Evolutionary conservation across 2,888 invertebrate genomes (phyloP).

Genomic region (Aphrophora alni): DNA sequence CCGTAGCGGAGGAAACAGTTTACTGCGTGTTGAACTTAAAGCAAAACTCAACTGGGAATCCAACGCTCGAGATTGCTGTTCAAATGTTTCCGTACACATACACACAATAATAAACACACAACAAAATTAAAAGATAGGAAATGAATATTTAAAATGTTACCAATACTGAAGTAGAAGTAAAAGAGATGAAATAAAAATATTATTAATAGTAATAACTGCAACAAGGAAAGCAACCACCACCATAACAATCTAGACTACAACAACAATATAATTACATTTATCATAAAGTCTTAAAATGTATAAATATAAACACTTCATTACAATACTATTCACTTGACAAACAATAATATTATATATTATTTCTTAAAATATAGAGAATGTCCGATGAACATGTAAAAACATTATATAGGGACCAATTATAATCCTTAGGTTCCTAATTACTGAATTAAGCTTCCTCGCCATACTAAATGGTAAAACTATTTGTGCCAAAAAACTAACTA

Average conservation of each 20-base stretch:
- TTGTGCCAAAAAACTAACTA: too few species aligned
- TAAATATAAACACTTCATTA: too few species aligned
- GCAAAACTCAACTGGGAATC: constrained; percentile 69
- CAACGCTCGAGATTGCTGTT: constrained; percentile 75
- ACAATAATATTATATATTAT: too few species aligned
- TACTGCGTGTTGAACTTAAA: constrained; percentile 76
- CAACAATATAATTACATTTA: too few species aligned
- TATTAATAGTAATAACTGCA: background rate
- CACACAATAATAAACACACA: constrained; percentile 2
- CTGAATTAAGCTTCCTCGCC: too few species aligned
- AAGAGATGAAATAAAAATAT: background rate
- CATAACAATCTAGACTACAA: background rate
- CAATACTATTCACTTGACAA: too few species aligned
- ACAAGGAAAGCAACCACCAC: background rate
- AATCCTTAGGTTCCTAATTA: too few species aligned
- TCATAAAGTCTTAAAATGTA: too few species aligned
- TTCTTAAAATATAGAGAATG: too few species aligned
- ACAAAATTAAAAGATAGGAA: background rate
- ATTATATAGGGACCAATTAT: too few species aligned
- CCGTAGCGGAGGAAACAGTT: constrained; percentile 82
- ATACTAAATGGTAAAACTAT: too few species aligned
- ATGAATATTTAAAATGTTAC: constrained; percentile 6
- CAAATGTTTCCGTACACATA: constrained; percentile 49
- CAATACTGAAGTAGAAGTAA: background rate
- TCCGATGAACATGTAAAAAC: too few species aligned